phyloP scores from a whole-genome alignment of 2,113 vertebrate species.

The Bagarius yarrelli region DNA sequence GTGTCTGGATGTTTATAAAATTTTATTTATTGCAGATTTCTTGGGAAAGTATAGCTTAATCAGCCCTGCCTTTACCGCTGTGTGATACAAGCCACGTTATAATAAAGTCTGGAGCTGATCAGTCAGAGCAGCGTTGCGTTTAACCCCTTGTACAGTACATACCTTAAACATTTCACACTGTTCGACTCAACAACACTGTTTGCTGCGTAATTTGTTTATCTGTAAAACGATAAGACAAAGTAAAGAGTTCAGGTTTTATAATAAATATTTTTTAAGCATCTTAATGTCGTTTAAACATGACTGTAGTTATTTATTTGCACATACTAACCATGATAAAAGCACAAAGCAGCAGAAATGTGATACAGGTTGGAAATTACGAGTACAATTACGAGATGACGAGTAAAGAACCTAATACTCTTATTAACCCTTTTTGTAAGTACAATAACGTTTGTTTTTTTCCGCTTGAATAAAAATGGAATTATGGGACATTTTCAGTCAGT shows the following conservation, averaged over 20 bases:
- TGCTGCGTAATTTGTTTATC: neutral
- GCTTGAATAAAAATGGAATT: too few species aligned
- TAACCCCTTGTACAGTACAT: neutral
- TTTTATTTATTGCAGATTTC: neutral
- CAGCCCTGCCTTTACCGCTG: neutral
- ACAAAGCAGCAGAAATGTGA: neutral
- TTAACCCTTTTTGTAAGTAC: too few species aligned
- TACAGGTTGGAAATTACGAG: too few species aligned
- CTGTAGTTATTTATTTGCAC: neutral
- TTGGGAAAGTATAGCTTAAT: neutral
- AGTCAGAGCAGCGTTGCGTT: neutral
- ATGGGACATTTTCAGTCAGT: too few species aligned
- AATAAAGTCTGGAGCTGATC: neutral
- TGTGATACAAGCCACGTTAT: neutral
- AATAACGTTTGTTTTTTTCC: too few species aligned
- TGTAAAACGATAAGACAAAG: neutral
- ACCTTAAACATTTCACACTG: neutral
- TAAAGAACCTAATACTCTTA: neutral
- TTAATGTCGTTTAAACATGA: too few species aligned
- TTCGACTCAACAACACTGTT: neutral
- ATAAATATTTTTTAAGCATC: neutral
- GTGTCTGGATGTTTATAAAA: slow-evolving; percentile 39
- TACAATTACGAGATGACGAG: neutral
- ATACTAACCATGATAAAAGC: neutral
- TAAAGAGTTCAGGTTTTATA: neutral